A percentile compares a stretch with the other conserved stretches of the same genome.
phyloP scores from a whole-genome alignment of 2,888 invertebrate genomes.

The Halictus quadricinctus region DNA sequence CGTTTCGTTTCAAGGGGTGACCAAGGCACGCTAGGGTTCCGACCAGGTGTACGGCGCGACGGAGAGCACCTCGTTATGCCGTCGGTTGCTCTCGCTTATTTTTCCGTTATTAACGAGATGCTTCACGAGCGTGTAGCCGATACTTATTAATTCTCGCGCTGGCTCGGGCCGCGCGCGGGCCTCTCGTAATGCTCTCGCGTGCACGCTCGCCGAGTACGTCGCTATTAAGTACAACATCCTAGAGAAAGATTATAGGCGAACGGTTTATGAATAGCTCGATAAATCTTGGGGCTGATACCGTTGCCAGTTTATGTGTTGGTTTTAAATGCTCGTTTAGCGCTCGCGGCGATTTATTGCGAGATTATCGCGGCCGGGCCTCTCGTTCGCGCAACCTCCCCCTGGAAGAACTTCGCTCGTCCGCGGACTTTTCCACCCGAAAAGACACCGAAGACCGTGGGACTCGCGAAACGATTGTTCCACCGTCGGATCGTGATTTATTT shows the following conservation, averaged over 20 bases:
- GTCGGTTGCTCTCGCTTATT: constrained; percentile 14
- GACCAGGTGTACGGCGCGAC: not conserved
- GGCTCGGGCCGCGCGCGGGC: not conserved
- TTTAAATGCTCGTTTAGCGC: constrained; percentile 64
- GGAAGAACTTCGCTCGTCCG: not conserved
- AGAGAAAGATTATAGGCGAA: constrained; percentile 59
- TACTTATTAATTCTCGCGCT: constrained; percentile 52
- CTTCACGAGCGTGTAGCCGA: constrained; percentile 34
- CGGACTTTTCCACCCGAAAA: not conserved
- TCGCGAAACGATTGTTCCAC: constrained; percentile 17
- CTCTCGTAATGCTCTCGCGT: constrained; percentile 33
- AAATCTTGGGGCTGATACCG: constrained; percentile 61
- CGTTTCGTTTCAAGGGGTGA: not conserved
- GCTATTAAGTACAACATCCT: constrained; percentile 56
- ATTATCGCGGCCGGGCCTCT: constrained; percentile 52
- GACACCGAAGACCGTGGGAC: constrained; percentile 35
- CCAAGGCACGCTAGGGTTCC: not conserved
- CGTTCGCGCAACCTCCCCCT: constrained; percentile 24
- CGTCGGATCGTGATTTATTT: not conserved
- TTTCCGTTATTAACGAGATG: constrained; percentile 46
- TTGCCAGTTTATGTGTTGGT: constrained; percentile 42
- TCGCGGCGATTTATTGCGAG: constrained; percentile 61
- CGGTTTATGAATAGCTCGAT: constrained; percentile 67
- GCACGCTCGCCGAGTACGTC: constrained; percentile 23
- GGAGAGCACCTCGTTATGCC: constrained; percentile 25